Conservation (phyloP, 92 coral and sea anemone species). For the Epizoanthus illoricatus region DNA sequence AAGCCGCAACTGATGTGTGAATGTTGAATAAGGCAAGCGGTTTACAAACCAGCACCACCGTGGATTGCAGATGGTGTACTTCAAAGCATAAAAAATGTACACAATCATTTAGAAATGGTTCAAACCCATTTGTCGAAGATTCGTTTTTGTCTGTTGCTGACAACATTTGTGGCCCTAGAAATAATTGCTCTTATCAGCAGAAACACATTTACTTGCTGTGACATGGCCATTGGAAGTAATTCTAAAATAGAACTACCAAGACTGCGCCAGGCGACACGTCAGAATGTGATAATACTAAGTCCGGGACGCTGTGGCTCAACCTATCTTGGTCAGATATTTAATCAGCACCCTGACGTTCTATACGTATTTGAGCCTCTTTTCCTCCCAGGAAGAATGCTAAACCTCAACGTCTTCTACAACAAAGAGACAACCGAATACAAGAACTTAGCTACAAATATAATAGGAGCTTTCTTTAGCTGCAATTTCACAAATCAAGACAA, state of each 20-base stretch:
- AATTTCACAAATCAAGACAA: slow-evolving; percentile 17
- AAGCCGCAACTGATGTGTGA: too few species aligned
- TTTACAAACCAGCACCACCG: too few species aligned
- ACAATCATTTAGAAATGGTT: not conserved
- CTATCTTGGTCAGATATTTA: slow-evolving; percentile 34
- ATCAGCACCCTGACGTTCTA: slow-evolving; percentile 9
- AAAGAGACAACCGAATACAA: slow-evolving; percentile 12
- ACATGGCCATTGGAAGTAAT: not conserved
- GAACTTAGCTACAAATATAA: not conserved
- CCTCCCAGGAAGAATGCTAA: slow-evolving; percentile 1
- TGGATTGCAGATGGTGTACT: too few species aligned
- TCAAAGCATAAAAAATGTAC: too few species aligned
- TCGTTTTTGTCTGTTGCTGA: not conserved
- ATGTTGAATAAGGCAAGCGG: too few species aligned
- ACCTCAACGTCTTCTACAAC: slow-evolving; percentile 17
- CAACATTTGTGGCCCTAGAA: not conserved
- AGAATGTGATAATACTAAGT: slow-evolving; percentile 27
- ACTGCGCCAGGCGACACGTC: not conserved
- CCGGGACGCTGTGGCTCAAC: slow-evolving; percentile 45
- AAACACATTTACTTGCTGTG: not conserved
- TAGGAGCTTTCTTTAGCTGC: slow-evolving; percentile 10
- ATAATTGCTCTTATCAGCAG: not conserved
- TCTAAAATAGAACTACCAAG: not conserved
- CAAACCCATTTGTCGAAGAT: not conserved
- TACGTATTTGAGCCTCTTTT: slow-evolving; percentile 41